Conservation (phyloP, 2,797 vertebrate species). For the Thunnus albacares region DNA sequence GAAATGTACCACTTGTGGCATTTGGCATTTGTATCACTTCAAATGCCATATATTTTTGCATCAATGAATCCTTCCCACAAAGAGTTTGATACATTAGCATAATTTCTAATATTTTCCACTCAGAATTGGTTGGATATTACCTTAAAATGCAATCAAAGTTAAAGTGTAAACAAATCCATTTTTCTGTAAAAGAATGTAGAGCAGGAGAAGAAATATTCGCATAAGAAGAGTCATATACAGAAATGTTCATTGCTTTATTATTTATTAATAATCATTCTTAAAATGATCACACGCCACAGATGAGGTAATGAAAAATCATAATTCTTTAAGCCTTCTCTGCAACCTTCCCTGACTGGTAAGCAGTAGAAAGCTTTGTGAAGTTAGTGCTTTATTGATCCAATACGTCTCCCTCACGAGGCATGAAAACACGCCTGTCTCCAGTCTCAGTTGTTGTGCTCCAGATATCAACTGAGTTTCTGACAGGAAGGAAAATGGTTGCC, state of each 20-base stretch:
- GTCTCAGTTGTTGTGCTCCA: slow-evolving; percentile 55
- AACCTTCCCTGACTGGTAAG: not conserved
- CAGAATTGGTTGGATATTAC: not conserved
- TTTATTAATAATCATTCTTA: not conserved
- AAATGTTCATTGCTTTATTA: not conserved
- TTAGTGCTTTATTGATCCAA: not conserved
- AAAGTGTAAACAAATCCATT: not conserved
- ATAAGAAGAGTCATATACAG: not conserved
- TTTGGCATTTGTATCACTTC: not conserved
- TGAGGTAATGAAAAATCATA: not conserved
- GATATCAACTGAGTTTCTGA: slow-evolving; percentile 44
- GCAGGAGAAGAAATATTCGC: not conserved
- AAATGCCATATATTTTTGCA: not conserved
- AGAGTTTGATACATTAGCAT: not conserved
- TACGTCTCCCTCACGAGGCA: slow-evolving; percentile 3
- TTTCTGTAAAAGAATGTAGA: not conserved
- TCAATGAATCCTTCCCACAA: not conserved
- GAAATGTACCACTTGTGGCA: not conserved
- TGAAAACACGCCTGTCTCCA: slow-evolving; percentile 1
- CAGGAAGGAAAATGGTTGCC: slow-evolving; percentile 47
- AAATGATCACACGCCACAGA: not conserved
- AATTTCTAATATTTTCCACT: no score
- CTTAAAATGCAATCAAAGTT: not conserved
- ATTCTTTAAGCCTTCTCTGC: not conserved
- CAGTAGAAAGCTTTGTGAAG: slow-evolving; percentile 14